Evolutionary conservation across 2,888 invertebrate genomes (phyloP).

Genomic region (Isoperla grammatica): DNA sequence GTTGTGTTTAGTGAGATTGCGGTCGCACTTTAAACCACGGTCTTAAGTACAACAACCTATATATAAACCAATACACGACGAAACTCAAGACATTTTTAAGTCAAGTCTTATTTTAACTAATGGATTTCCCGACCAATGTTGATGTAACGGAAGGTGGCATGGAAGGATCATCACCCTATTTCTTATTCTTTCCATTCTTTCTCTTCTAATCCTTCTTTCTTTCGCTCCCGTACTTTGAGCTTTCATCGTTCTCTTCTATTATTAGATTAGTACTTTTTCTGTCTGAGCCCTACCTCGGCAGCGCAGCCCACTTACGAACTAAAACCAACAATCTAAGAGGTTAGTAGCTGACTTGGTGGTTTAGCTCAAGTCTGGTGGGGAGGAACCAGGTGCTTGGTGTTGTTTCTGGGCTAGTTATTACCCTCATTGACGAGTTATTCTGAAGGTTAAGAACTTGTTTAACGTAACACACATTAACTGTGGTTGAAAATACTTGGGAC

Average conservation of each 20-base stretch:
- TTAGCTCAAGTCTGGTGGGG: too few species aligned
- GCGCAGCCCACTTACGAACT: too few species aligned
- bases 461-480: too few species aligned
- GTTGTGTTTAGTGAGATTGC: not conserved
- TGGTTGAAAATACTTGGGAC: too few species aligned
- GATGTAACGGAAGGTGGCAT: slow-evolving; percentile 5
- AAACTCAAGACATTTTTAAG: not conserved
- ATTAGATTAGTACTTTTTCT: slow-evolving; percentile 7
- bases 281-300: too few species aligned
- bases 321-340: too few species aligned
- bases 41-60: not conserved
- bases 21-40: not conserved
- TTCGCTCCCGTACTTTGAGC: not conserved
- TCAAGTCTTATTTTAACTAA: slow-evolving; percentile 14
- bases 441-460: too few species aligned
- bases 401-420: too few species aligned
- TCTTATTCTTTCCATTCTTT: too few species aligned
- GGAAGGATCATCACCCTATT: slow-evolving; percentile 15
- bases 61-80: not conserved
- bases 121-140: slow-evolving; percentile 17
- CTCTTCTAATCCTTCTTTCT: slow-evolving; percentile 6
- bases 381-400: too few species aligned
- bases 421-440: too few species aligned
- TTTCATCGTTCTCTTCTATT: slow-evolving; percentile 6
- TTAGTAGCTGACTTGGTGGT: too few species aligned